These are phyloP conservation scores for Benthosema pterotum DNA, from an alignment of 2,797 vertebrate genomes.

Conservation along the genomic window DNA sequence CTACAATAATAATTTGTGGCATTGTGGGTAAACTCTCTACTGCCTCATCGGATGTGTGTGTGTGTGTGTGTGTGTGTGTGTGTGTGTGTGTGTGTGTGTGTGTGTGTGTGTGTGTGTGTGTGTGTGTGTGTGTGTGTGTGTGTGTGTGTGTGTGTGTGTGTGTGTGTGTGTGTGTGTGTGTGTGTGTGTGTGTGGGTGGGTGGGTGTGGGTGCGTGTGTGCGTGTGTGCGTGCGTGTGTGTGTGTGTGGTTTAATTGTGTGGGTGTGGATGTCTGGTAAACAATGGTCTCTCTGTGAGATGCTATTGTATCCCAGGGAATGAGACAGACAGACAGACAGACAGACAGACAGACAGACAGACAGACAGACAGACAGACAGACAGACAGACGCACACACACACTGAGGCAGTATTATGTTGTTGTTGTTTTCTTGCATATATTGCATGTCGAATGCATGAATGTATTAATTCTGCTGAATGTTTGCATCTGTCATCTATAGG, in stretches of 20 bases:
- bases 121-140: not conserved
- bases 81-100: slow-evolving; percentile 11
- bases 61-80: slow-evolving; percentile 6
- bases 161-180: slow-evolving; percentile 7
- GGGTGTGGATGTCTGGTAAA: not conserved
- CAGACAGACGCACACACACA: too few relatives aligned
- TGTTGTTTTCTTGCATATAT: too few relatives aligned
- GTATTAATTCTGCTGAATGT: too few relatives aligned
- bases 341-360: too few relatives aligned
- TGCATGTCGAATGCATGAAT: not conserved
- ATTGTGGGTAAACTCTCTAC: slow-evolving; percentile 6
- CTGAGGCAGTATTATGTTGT: too few relatives aligned
- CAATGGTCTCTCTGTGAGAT: not conserved
- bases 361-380: too few relatives aligned
- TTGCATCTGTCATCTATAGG: not conserved
- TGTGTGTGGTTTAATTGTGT: slow-evolving; percentile 11
- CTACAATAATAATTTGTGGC: slow-evolving; percentile 5
- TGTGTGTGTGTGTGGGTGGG: slow-evolving; percentile 9
- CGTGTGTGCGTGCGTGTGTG: slow-evolving; percentile 9
- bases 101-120: not conserved
- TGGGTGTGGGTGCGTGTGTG: not conserved
- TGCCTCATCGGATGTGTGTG: not conserved
- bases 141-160: not conserved
- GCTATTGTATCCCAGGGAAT: too few relatives aligned
- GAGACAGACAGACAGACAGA: too few relatives aligned